Evolutionary conservation across 2,888 invertebrate species (phyloP).

Genomic region (Drosophila testacea): DNA sequence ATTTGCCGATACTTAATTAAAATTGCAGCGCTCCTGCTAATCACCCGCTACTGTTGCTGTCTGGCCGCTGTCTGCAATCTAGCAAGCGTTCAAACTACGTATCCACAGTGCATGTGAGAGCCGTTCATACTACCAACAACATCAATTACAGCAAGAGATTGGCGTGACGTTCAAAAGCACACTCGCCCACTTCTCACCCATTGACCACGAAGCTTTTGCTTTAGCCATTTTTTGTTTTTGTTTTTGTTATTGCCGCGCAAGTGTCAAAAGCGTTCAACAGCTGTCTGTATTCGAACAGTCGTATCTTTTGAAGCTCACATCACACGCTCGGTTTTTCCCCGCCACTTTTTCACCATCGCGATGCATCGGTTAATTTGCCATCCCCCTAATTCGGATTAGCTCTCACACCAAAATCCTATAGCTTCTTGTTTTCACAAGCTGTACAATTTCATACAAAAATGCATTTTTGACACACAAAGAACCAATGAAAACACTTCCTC

Average conservation of each 20-base stretch:
- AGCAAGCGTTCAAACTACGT: constrained; percentile 58
- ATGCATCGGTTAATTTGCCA: no score
- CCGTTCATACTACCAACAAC: constrained; percentile 11
- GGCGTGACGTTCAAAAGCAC: constrained; percentile 15
- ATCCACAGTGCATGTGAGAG: constrained; percentile 20
- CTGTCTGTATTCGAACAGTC: constrained; percentile 50
- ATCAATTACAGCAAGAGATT: constrained; percentile 26
- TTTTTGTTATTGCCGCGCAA: constrained; percentile 25
- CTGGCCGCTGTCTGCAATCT: constrained; percentile 69
- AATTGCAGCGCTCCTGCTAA: constrained; percentile 36
- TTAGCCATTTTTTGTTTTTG: constrained; percentile 35
- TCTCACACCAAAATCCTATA: no score
- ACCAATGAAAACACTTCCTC: no score
- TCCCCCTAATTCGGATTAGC: no score
- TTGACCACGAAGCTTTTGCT: constrained; percentile 51
- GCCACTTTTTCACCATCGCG: no score
- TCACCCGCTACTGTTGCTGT: constrained; percentile 51
- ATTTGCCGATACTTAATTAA: not conserved
- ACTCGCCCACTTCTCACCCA: constrained; percentile 29
- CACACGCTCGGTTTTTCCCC: no score
- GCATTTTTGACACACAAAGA: no score
- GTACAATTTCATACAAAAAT: no score
- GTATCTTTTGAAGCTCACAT: constrained; percentile 24
- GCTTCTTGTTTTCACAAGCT: no score
- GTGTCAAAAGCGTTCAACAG: constrained; percentile 73